Evolutionary conservation across 2,113 vertebrate genomes (phyloP).

Genomic region (Sander lucioperca): DNA sequence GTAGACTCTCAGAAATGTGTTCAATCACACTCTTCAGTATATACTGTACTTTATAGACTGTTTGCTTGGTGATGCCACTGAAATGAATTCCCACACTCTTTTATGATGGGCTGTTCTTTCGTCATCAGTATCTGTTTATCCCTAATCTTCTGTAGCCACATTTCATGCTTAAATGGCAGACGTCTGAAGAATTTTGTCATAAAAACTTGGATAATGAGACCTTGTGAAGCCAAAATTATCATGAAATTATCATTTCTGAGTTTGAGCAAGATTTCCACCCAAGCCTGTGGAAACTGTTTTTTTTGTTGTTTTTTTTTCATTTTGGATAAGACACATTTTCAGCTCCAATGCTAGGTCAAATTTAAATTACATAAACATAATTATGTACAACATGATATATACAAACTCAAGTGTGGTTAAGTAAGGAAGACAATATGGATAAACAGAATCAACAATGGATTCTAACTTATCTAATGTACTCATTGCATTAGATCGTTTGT

Average conservation of each 20-base stretch:
- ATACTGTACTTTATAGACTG: neutral
- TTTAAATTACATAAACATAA: neutral
- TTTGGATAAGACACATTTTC: neutral
- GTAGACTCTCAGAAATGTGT: neutral
- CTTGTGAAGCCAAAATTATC: conserved; percentile 11
- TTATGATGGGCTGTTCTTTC: conserved; percentile 11
- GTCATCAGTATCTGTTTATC: conserved; percentile 28
- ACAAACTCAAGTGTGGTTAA: conserved; percentile 1
- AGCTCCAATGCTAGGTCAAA: neutral
- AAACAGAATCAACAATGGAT: conserved; percentile 18
- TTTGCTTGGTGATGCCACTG: conserved; percentile 14
- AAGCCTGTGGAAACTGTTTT: conserved; percentile 10
- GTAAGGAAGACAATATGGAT: neutral
- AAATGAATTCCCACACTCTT: conserved; percentile 26
- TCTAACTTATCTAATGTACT: neutral
- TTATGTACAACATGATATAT: neutral
- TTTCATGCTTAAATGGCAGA: conserved; percentile 19
- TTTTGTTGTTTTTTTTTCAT: neutral
- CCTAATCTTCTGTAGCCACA: conserved; percentile 35
- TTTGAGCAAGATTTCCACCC: conserved; percentile 12
- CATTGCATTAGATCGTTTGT: conserved; percentile 12
- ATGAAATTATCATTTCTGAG: conserved; percentile 14
- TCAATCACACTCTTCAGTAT: conserved; percentile 14
- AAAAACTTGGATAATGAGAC: conserved; percentile 35
- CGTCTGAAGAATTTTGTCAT: conserved; percentile 4